phyloP scores from a whole-genome alignment of 2,888 invertebrate species.

The Troglohyphantes excavatus region DNA sequence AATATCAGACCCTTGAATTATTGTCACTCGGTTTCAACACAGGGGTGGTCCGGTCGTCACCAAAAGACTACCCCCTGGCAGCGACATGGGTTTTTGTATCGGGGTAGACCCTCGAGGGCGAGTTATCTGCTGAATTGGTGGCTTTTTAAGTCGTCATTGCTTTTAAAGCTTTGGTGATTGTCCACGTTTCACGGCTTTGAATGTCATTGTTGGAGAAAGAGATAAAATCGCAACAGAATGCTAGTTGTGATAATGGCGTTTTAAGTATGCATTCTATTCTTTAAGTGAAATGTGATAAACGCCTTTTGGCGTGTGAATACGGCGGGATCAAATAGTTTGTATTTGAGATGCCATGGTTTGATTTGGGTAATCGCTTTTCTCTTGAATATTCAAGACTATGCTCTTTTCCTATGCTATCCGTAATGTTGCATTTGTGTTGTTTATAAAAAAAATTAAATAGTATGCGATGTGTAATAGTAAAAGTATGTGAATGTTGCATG shows the following conservation, averaged over 20 bases:
- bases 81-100: neutral
- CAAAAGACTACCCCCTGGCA: neutral
- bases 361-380: no score
- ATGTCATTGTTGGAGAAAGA: neutral
- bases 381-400: no score
- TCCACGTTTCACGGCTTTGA: neutral
- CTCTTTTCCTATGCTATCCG: no score
- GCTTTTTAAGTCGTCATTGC: neutral
- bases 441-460: no score
- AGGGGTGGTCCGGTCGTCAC: slow-evolving; percentile 11
- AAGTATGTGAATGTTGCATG: no score
- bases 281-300: no score
- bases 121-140: neutral
- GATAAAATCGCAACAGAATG: neutral
- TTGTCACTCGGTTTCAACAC: neutral
- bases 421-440: no score
- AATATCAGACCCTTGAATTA: slow-evolving; percentile 17
- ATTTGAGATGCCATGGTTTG: no score
- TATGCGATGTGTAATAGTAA: no score
- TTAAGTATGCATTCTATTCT: neutral
- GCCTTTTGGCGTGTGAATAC: no score
- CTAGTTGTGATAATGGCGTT: neutral
- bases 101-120: neutral
- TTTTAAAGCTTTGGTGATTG: slow-evolving; percentile 14
- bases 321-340: no score